These are phyloP conservation scores for Cochlearius cochlearius DNA, from an alignment of 2,113 vertebrate species.

Conservation along the genomic window DNA sequence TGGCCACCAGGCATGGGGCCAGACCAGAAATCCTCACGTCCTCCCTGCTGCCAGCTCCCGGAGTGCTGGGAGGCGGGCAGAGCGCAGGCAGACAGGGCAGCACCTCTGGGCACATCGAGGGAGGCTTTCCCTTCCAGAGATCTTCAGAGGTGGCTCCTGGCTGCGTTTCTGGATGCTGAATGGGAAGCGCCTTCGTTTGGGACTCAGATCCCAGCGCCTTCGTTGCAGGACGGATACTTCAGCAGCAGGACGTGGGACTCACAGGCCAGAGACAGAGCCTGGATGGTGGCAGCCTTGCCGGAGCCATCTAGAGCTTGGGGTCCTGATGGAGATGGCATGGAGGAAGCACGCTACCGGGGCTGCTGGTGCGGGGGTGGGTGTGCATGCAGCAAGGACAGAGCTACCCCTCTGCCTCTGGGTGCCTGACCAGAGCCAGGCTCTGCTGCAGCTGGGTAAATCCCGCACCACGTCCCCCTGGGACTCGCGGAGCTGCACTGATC, in stretches of 20 bases:
- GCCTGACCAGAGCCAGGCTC: neutral
- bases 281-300: neutral
- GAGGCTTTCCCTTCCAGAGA: neutral
- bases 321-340: neutral
- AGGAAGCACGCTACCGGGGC: accelerated
- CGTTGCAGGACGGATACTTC: accelerated
- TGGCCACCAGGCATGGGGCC: accelerated
- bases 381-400: accelerated
- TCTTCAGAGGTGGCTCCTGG: neutral
- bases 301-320: neutral
- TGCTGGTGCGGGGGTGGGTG: neutral
- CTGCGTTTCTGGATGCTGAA: neutral
- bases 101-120: accelerated
- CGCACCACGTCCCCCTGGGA: neutral
- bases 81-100: neutral
- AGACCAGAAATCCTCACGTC: neutral
- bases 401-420: no score
- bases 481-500: neutral
- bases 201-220: accelerated
- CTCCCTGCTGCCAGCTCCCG: accelerated
- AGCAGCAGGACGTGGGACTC: neutral
- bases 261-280: neutral
- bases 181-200: accelerated
- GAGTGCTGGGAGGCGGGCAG: neutral
- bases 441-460: neutral